Percentiles rank a stretch among this genome's conserved stretches.
Evolutionary conservation across 2,113 vertebrate genomes (phyloP).

Genomic region (Motacilla alba): DNA sequence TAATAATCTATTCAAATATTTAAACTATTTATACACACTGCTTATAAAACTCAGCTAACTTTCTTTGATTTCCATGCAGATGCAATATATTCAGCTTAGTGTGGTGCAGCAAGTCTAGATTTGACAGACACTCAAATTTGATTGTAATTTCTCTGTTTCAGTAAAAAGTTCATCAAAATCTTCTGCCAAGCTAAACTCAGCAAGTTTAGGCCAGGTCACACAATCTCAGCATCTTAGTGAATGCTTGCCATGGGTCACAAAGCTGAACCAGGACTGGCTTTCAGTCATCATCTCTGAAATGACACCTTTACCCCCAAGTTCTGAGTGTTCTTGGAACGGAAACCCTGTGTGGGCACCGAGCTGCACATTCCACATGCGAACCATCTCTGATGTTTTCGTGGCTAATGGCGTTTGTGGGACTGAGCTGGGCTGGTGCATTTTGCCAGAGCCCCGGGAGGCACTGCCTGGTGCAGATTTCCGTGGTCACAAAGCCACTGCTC

Average conservation of each 20-base stretch:
- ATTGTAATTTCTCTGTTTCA: background rate
- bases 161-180: background rate
- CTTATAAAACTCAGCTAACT: background rate
- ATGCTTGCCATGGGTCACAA: background rate
- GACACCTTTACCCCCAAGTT: background rate
- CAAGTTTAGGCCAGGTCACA: background rate
- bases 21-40: background rate
- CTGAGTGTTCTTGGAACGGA: background rate
- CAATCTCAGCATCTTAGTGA: background rate
- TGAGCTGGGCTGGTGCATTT: background rate
- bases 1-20: background rate
- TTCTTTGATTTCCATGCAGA: background rate
- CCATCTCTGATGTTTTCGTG: fast-evolving
- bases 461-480: background rate
- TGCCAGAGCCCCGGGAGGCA: background rate
- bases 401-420: background rate
- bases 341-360: background rate
- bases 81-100: background rate
- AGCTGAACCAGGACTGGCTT: background rate
- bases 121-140: background rate
- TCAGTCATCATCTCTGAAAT: background rate
- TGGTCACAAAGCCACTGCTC: background rate
- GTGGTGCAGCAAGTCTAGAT: background rate
- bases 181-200: background rate
- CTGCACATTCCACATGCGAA: background rate